These are phyloP conservation scores for Ophiodon elongatus DNA, from an alignment of 2,113 vertebrate genomes.

Conservation along the genomic window DNA sequence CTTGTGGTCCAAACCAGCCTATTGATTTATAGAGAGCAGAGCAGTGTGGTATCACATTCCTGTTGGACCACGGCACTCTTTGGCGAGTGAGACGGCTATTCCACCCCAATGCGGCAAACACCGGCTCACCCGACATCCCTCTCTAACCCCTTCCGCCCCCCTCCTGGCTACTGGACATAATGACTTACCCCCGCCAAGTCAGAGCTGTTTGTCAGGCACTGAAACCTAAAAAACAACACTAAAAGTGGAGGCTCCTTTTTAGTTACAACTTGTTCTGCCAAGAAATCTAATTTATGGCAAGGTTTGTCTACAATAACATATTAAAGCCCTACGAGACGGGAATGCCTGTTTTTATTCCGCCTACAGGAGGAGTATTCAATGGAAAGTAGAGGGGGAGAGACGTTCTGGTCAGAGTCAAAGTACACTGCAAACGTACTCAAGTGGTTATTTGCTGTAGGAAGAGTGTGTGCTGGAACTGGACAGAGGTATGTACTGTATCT, in stretches of 20 bases:
- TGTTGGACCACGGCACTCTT: conserved; percentile 35
- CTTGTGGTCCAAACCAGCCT: conserved; percentile 38
- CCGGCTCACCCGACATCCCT: conserved; percentile 30
- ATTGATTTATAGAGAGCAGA: conserved; percentile 65
- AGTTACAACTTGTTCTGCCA: conserved; percentile 62
- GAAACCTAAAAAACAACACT: conserved; percentile 60
- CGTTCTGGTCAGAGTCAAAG: conserved; percentile 49
- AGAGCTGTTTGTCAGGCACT: conserved; percentile 54
- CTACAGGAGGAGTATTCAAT: conserved; percentile 53
- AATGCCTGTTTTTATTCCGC: conserved; percentile 60
- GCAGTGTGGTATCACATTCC: conserved; percentile 47
- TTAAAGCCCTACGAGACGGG: conserved; percentile 62
- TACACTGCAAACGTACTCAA: conserved; percentile 60
- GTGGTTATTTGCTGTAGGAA: conserved; percentile 55
- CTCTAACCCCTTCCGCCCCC: conserved; percentile 24
- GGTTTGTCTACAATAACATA: conserved; percentile 76
- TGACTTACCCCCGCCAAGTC: conserved; percentile 45
- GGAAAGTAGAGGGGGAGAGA: conserved; percentile 54
- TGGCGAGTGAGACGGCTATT: conserved; percentile 37
- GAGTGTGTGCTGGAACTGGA: conserved; percentile 46
- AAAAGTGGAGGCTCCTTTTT: conserved; percentile 64
- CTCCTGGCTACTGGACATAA: conserved; percentile 59
- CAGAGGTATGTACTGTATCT: conserved; percentile 33
- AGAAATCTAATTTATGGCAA: conserved; percentile 73
- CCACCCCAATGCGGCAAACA: conserved; percentile 36